phyloP scores from a whole-genome alignment of 2,113 vertebrate species.

The Elephas maximus region DNA sequence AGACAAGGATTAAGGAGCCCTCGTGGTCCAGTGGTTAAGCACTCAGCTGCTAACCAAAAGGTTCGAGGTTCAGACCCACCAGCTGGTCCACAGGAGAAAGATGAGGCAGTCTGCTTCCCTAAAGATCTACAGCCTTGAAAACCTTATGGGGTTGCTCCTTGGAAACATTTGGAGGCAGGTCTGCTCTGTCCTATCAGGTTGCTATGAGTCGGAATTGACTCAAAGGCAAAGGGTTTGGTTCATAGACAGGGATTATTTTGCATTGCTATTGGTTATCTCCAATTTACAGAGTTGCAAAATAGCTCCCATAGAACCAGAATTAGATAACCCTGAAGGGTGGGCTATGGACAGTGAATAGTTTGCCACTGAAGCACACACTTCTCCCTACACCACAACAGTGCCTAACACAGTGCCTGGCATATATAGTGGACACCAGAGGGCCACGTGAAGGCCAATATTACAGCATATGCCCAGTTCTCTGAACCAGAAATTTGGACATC shows the following conservation, averaged over 20 bases:
- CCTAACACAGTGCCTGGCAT: background rate
- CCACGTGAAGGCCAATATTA: background rate
- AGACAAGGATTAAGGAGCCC: background rate
- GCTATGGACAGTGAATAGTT: background rate
- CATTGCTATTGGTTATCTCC: background rate
- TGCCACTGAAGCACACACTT: background rate
- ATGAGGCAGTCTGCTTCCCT: no score
- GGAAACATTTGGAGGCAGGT: no score
- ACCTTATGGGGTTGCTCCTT: no score
- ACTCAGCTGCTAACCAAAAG: no score
- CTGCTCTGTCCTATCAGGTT: no score
- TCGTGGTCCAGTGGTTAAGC: no score
- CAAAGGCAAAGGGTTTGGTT: background rate
- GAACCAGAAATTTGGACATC: background rate
- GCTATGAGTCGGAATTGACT: no score
- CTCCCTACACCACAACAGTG: background rate
- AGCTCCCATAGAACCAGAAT: background rate
- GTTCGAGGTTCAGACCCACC: no score
- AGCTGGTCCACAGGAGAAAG: no score
- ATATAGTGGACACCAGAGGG: background rate
- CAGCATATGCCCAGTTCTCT: background rate
- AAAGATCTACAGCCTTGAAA: no score
- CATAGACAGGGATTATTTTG: slow-evolving; percentile 19
- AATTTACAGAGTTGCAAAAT: background rate
- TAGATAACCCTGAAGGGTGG: background rate